phyloP scores from a whole-genome alignment of 2,888 invertebrate genomes.

The Diaperis boleti region DNA sequence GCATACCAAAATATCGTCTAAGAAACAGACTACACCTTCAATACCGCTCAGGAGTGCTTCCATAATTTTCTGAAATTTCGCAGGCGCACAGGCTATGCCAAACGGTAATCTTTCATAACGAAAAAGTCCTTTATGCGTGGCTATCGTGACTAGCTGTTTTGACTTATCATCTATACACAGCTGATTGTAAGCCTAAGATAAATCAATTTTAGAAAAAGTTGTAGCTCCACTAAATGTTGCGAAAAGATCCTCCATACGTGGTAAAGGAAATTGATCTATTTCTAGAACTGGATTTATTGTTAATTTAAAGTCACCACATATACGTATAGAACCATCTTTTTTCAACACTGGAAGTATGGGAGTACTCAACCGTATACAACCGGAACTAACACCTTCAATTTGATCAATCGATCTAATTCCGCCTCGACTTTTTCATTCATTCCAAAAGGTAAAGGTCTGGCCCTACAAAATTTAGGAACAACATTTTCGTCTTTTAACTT shows the following conservation, averaged over 20 bases:
- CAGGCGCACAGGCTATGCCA: slow-evolving; percentile 49
- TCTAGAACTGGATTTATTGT: background rate
- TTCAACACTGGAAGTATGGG: slow-evolving; percentile 38
- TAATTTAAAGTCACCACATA: no score
- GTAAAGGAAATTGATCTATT: slow-evolving; percentile 4
- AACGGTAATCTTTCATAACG: slow-evolving; percentile 35
- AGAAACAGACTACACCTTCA: slow-evolving; percentile 41
- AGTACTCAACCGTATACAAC: slow-evolving; percentile 30
- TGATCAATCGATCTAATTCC: slow-evolving; percentile 21
- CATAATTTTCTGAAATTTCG: slow-evolving; percentile 54
- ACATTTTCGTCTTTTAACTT: background rate
- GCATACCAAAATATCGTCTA: slow-evolving; percentile 50
- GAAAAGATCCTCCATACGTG: slow-evolving; percentile 14
- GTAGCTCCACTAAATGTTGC: background rate
- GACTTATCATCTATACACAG: slow-evolving; percentile 36
- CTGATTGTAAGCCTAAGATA: slow-evolving; percentile 30
- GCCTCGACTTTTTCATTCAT: slow-evolving; percentile 28
- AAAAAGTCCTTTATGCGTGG: slow-evolving; percentile 42
- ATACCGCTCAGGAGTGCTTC: slow-evolving; percentile 50
- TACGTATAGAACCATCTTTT: slow-evolving; percentile 53
- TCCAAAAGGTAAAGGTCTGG: slow-evolving; percentile 33
- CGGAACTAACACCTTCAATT: slow-evolving; percentile 25
- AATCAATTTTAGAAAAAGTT: slow-evolving; percentile 7
- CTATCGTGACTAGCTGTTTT: slow-evolving; percentile 36
- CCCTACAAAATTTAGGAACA: background rate